phyloP scores from a whole-genome alignment of 1,140 invertebrate genomes.

The Gryon sp. region DNA sequence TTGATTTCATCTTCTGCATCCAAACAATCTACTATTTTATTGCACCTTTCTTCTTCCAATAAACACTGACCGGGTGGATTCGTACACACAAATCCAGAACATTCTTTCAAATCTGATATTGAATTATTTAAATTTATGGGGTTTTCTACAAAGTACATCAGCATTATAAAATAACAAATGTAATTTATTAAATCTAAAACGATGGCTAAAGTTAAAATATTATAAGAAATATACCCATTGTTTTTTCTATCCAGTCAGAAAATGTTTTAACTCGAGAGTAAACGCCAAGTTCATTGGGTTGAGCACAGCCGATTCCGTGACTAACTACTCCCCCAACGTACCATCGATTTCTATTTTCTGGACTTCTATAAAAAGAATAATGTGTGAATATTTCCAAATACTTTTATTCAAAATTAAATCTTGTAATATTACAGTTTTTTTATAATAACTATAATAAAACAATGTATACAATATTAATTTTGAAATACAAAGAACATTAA shows the following conservation, averaged over 20 bases:
- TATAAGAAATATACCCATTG: constrained; percentile 68
- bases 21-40: constrained; percentile 86
- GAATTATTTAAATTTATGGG: not conserved
- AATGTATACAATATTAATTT: too few species aligned
- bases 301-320: constrained; percentile 90
- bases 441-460: too few species aligned
- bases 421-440: too few species aligned
- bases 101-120: constrained; percentile 3
- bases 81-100: constrained; percentile 82
- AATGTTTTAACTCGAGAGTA: constrained; percentile 89
- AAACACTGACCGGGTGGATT: constrained; percentile 84
- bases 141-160: constrained; percentile 14
- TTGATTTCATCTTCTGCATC: constrained; percentile 87
- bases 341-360: constrained; percentile 67
- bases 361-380: constrained; percentile 3
- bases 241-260: constrained; percentile 85
- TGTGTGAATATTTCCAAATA: too few species aligned
- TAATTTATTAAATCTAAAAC: not conserved
- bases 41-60: constrained; percentile 82
- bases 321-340: constrained; percentile 89
- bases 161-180: not conserved
- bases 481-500: too few species aligned
- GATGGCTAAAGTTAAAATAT: not conserved
- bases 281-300: constrained; percentile 88
- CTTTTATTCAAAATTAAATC: too few species aligned